Evolutionary conservation across 2,797 vertebrate species (phyloP).

Genomic region (Danionella dracula): DNA sequence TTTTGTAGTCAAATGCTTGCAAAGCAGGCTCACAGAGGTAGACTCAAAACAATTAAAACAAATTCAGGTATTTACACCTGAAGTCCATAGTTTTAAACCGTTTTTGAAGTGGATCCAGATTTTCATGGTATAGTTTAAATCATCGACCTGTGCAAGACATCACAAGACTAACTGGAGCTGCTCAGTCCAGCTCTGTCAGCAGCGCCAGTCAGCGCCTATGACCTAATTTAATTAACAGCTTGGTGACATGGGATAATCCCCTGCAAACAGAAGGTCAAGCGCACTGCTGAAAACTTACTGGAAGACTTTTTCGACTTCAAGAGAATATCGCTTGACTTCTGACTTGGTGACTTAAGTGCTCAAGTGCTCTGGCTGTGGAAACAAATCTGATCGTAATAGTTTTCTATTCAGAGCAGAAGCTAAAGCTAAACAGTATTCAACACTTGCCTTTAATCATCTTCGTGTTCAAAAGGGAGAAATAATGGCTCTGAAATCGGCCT

Average conservation of each 20-base stretch:
- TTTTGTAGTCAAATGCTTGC: not conserved
- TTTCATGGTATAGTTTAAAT: not conserved
- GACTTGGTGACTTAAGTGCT: not conserved
- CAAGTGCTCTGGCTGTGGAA: conserved; percentile 1
- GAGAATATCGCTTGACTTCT: not conserved
- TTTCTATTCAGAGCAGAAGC: not conserved
- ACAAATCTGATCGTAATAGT: not conserved
- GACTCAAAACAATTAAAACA: not conserved
- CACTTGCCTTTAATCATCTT: not conserved
- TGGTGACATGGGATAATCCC: conserved; percentile 41
- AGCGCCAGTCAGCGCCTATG: not conserved
- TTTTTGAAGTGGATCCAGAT: not conserved
- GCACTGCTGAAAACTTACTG: not conserved
- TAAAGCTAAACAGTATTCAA: not conserved
- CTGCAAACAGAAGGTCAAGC: conserved; percentile 8
- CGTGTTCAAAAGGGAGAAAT: too few relatives aligned
- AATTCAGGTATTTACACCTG: too few relatives aligned
- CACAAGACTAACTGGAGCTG: not conserved
- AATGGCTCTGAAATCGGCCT: too few relatives aligned
- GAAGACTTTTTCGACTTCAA: not conserved
- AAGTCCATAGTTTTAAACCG: too few relatives aligned
- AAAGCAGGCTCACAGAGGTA: not conserved
- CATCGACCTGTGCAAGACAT: not conserved
- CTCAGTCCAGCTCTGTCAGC: not conserved
- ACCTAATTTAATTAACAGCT: conserved; percentile 58